phyloP scores from a whole-genome alignment of 2,888 invertebrate species.

The Timema podura region DNA sequence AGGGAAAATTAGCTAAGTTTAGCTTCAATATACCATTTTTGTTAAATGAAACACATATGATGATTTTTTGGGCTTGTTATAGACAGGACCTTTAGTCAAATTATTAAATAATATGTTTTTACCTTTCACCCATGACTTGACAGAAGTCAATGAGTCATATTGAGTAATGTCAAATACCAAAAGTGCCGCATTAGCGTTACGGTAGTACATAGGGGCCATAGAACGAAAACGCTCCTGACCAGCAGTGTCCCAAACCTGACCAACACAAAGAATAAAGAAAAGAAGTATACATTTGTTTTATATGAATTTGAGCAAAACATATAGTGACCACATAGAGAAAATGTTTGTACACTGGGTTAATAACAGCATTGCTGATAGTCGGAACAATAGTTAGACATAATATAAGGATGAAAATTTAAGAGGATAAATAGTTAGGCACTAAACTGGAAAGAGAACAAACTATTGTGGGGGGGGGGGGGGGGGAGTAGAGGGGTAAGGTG shows the following conservation, averaged over 20 bases:
- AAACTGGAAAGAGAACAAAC: too few relatives aligned
- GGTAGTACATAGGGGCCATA: constrained; percentile 93
- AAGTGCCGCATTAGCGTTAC: constrained; percentile 86
- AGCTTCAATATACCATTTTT: too few relatives aligned
- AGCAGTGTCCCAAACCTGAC: constrained; percentile 83
- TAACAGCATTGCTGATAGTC: neutral
- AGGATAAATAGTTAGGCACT: too few relatives aligned
- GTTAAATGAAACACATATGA: too few relatives aligned
- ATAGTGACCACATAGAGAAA: neutral
- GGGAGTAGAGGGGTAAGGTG: too few relatives aligned
- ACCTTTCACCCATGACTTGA: constrained; percentile 83
- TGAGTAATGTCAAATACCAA: constrained; percentile 83
- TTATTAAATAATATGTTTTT: constrained; percentile 19
- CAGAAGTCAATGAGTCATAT: constrained; percentile 66
- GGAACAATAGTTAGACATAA: neutral
- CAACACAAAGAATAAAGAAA: neutral
- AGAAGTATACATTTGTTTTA: neutral
- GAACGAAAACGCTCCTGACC: constrained; percentile 84
- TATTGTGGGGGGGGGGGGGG: too few relatives aligned
- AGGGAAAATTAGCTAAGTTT: too few relatives aligned
- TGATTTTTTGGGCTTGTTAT: too few relatives aligned
- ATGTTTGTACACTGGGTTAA: neutral
- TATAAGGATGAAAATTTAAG: too few relatives aligned
- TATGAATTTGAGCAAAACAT: neutral
- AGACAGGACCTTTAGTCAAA: too few relatives aligned